These are phyloP conservation scores for Drosophila subquinaria DNA, from an alignment of 2,888 invertebrate species.

Conservation along the genomic window DNA sequence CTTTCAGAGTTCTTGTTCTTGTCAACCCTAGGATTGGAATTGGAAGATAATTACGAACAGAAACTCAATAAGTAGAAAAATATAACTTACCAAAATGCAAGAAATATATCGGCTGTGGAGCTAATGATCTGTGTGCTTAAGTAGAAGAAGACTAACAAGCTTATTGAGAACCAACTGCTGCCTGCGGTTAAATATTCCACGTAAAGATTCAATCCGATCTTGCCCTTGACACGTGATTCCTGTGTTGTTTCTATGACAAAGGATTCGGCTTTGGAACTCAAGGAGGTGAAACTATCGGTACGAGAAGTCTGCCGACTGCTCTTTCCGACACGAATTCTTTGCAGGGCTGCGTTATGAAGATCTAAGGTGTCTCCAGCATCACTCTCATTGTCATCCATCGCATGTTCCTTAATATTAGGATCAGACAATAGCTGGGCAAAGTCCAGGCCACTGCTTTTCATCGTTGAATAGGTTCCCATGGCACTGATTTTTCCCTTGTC, in stretches of 20 bases:
- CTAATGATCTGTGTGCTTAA: slow-evolving; percentile 89
- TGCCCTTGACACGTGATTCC: slow-evolving; percentile 88
- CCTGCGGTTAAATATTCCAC: slow-evolving; percentile 90
- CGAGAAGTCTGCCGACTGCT: slow-evolving; percentile 27
- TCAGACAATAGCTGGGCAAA: slow-evolving; percentile 90
- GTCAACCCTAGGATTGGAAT: slow-evolving; percentile 59
- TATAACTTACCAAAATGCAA: slow-evolving; percentile 88
- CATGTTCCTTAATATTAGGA: slow-evolving; percentile 84
- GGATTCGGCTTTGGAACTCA: slow-evolving; percentile 86
- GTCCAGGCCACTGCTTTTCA: slow-evolving; percentile 90
- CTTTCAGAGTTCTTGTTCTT: slow-evolving; percentile 57
- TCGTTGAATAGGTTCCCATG: slow-evolving; percentile 89
- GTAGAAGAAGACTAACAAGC: slow-evolving; percentile 88
- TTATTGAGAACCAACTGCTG: slow-evolving; percentile 88
- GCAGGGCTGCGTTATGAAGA: slow-evolving; percentile 48
- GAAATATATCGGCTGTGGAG: slow-evolving; percentile 91
- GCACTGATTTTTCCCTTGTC: slow-evolving; percentile 84
- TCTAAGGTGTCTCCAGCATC: neutral
- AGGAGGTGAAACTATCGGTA: slow-evolving; percentile 55
- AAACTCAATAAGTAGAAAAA: neutral
- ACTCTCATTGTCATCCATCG: neutral
- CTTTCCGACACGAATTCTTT: slow-evolving; percentile 33
- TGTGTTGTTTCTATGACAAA: slow-evolving; percentile 85
- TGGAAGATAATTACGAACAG: neutral
- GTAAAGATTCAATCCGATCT: slow-evolving; percentile 88